Base-by-base conservation (phyloP, 2,797 vertebrate genomes). In the Myotis findleyi region DNA sequence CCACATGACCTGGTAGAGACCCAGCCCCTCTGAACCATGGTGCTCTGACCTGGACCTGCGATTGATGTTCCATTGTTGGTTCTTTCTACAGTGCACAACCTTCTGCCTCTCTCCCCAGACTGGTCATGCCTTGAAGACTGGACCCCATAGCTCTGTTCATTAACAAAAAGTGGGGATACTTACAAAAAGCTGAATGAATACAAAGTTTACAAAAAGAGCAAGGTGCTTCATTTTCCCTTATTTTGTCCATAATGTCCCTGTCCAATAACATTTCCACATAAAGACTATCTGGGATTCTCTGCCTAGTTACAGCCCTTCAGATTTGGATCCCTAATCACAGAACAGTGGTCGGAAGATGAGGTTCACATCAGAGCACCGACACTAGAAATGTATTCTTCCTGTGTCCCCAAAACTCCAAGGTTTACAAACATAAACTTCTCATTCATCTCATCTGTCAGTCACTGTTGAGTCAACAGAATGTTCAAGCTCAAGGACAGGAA, bases 241-340 rank as follows among this genome's bases (percentile, higher is more conserved):
- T 95, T 90, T 87, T 90, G 62, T 92, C 57, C 6, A 47, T 66
- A 68, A 55, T n/a, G 7, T 18, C 51, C 11, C 33, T 88, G 69
- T 69, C 44, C 41, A 81, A 64, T 72, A 68, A 88, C 62, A 17
- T 93, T 85, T 93, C 14, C 57, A 73, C 64, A 79, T n/a, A 73
- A 66, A 69, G 23, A 38, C 2, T 41, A 41, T 49, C n/a, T 79
- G 41, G 68, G 55, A 82, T 27, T 10, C 41, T 41, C 5, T 57
- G 10, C 27, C 47, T 51, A 25, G 47, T 10, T 75, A 16, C 5
- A 68, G 41, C 3, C 3, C 51, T 81, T 64, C 13, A 47, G 16
- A 6, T 51, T 38, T 80, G 44, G 12, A 66, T 3, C 23, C 30
- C 20, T 25, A 7, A 20, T n/a, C 44, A 51, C 5, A 66, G 55